Base-by-base conservation (phyloP, 2,888 invertebrate genomes). In the Megaustenia siamemsis region DNA sequence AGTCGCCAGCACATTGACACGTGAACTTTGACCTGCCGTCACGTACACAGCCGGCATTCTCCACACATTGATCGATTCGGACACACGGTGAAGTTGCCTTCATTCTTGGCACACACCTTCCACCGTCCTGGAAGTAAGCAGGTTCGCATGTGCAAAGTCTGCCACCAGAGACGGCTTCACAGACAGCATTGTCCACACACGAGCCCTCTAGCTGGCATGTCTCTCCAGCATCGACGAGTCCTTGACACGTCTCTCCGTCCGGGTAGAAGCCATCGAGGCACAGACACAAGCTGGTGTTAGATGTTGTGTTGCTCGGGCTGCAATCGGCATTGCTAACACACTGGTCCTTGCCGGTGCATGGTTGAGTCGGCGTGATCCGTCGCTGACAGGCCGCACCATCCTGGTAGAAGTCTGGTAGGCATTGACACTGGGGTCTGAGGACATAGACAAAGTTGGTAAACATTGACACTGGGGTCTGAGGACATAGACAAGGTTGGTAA, bases 301-400 rank as follows among this genome's bases (percentile, higher is more conserved):
- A 35, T 75, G 21, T 78, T 35, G 75, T 79, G 79, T 5, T 4
- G 38, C 24, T 75, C 15, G 49, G 53, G 38, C 10, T n/a, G n/a
- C 86, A 86, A 63, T 86, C 82, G 10, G 86, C 81, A 12, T 86
- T 73, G 40, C 63, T 66, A 28, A 82, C 84, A 38, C 86, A 86
- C 84, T 86, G 86, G 28, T 82, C 84, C 18, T 43, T 10, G 0
- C 60, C 75, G 0, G 53, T 68, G 45, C 86, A 86, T 5, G 43
- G 56, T 38, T 81, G 35, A 0, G 28, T 40, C 0, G 86, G 86
- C 3, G 82, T 60, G 21, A 80, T 28, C 38, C 53, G 28, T 5
- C 35, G 28, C 21, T 56, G 38, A 38, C 84, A 84, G 6, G 32
- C 6, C 45, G 63, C 49, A 5, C 49, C 73, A 4, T 85, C 69